Base-by-base conservation (phyloP, 2,797 vertebrate genomes). In the Dicrostonyx torquatus region DNA sequence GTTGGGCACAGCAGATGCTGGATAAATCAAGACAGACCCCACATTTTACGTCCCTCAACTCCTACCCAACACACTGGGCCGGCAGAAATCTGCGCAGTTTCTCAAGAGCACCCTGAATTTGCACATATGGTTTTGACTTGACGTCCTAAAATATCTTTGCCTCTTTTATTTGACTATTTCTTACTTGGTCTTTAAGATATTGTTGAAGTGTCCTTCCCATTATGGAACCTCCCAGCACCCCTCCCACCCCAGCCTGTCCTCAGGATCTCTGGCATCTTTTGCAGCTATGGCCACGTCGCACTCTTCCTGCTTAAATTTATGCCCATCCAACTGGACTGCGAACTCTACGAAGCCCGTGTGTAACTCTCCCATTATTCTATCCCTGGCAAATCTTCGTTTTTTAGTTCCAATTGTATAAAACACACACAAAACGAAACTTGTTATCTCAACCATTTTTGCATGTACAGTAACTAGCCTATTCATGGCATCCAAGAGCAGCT, bases 11-110 rank as follows among this genome's bases (percentile, higher is more conserved):
- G 73, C 94, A 72, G 78, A 91, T 91, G 87, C 80, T 75, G 43
- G 78, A 72, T 83, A 66, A 80, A 77, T 90, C 77, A 92, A 90
- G 89, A 88, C 50, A 70, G 84, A 82, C 78, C 70, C 93, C 76
- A 85, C 6, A 34, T 64, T 72, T 84, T 55, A 66, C 50, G 53
- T 37, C 90, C 55, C 70, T 92, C 80, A 34, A 40, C 79, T 80
- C 84, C 86, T 22, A 68, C 89, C 90, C 62, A n/a, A 58, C 53
- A 62, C 75, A 68, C 70, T 77, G 85, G 87, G 64, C 72, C 60
- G 22, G 60, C 77, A 53, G 66, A 87, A 88, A 87, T 73, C 64
- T 18, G 43, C 70, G 90, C 94, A 73, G 87, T 62, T 53, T 95
- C 62, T 14, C 43, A 83, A 82, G 26, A 86, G 84, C 72, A 40